Evolutionary conservation across 2,797 vertebrate species (phyloP).

Genomic region (Coccyzus lansbergi): DNA sequence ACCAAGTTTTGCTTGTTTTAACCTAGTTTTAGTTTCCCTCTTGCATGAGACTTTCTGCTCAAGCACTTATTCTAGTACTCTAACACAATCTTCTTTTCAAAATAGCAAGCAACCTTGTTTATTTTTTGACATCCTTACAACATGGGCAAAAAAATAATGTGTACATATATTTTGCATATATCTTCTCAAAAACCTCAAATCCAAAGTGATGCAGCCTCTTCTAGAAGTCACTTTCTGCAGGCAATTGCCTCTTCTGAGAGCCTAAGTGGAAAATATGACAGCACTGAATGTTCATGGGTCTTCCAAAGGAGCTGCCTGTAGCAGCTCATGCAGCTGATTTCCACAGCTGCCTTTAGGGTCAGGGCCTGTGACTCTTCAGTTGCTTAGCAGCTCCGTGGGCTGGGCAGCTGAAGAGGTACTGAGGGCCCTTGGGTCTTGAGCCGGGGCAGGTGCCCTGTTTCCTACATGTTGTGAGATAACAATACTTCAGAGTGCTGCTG

Average conservation of each 20-base stretch:
- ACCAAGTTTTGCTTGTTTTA: neutral
- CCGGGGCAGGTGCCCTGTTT: too few species aligned
- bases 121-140: neutral
- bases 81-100: neutral
- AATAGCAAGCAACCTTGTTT: neutral
- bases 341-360: too few species aligned
- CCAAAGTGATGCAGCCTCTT: neutral
- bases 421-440: too few species aligned
- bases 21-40: neutral
- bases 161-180: too few species aligned
- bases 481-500: too few species aligned
- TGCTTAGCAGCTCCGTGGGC: too few species aligned
- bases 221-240: fast-evolving
- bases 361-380: too few species aligned
- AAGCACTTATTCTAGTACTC: neutral
- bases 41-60: neutral
- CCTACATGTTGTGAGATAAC: too few species aligned
- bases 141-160: neutral
- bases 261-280: neutral
- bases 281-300: neutral
- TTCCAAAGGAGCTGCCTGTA: neutral
- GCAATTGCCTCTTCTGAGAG: neutral
- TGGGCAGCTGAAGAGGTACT: too few species aligned
- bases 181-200: neutral
- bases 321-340: too few species aligned